These are phyloP conservation scores for rabbit (Oryctolagus cuniculus) DNA, from an alignment of 2,113 vertebrate species.

Conservation along the genomic window mOryCun1.1 NC_091434.1:135848001-135848500, in stretches of 20 bases:
- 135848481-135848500: slow-evolving; percentile 10
- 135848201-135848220: not conserved
- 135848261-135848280: not conserved
- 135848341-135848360: slow-evolving; percentile 19
- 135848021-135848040: not conserved
- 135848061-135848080: not conserved
- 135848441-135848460: slow-evolving; percentile 19
- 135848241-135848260: not conserved
- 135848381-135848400: slow-evolving; percentile 18
- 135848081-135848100: not conserved
- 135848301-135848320: slow-evolving; percentile 48
- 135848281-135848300: not conserved
- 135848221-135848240: not conserved
- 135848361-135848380: not conserved
- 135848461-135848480: slow-evolving; percentile 42
- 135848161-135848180: not conserved
- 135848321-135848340: not conserved
- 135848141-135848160: not conserved
- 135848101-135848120: not conserved
- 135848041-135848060: not conserved
- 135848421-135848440: not conserved
- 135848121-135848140: slow-evolving; percentile 20
- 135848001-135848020: not conserved
- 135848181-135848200: not conserved
- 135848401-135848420: not conserved